Evolutionary conservation across 1,140 invertebrate species (phyloP).

Genomic region (Hetaerina americana): DNA sequence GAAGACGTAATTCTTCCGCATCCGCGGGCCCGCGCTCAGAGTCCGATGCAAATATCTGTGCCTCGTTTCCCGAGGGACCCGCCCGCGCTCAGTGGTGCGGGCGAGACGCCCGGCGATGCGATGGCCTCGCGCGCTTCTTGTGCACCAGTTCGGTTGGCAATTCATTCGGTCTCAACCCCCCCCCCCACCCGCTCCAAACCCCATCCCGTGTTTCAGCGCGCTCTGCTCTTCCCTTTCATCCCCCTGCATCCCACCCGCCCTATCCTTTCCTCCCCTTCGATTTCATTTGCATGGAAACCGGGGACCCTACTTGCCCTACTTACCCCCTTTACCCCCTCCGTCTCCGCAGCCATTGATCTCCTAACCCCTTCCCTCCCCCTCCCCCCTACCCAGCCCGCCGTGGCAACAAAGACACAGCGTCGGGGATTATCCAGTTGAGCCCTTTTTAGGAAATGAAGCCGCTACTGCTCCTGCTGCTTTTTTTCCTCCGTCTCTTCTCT

Average conservation of each 20-base stretch:
- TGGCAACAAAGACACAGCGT: background rate
- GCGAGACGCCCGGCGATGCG: too few species aligned
- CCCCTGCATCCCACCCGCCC: too few species aligned
- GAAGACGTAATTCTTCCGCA: too few species aligned
- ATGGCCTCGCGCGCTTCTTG: too few species aligned
- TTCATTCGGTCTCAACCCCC: too few species aligned
- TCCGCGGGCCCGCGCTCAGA: too few species aligned
- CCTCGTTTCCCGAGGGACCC: too few species aligned
- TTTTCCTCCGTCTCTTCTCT: background rate
- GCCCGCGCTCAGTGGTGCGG: too few species aligned
- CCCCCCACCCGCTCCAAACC: background rate
- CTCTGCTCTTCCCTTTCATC: background rate
- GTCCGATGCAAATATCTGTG: too few species aligned
- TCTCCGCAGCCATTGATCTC: background rate
- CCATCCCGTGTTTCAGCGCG: background rate
- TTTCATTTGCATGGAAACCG: background rate
- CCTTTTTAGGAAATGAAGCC: background rate
- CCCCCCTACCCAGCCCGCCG: background rate
- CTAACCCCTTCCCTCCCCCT: too few species aligned
- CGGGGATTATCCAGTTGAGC: background rate
- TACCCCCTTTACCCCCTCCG: background rate
- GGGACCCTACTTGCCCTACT: background rate
- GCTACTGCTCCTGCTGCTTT: background rate
- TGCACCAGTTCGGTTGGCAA: too few species aligned
- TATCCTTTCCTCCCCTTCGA: background rate